A percentile compares a stretch with the other conserved stretches of the same genome.
phyloP scores from a whole-genome alignment of 2,888 invertebrate genomes.

The Nematopogon swammerdamellus region DNA sequence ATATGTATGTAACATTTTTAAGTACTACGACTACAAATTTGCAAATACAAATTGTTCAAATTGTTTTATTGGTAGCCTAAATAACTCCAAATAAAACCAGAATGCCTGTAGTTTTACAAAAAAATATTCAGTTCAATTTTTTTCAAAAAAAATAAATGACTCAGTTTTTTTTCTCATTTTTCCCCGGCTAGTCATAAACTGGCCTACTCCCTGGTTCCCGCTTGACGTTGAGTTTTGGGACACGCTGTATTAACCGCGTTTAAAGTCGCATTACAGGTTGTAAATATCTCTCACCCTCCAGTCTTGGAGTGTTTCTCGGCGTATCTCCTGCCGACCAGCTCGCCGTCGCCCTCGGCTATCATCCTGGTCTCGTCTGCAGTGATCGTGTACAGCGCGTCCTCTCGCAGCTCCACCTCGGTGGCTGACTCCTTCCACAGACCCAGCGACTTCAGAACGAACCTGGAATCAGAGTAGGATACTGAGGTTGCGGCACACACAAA shows the following conservation, averaged over 20 bases:
- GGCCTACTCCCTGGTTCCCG: too few relatives aligned
- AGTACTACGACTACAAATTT: too few relatives aligned
- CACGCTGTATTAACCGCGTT: too few relatives aligned
- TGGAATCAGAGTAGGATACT: conserved; percentile 28
- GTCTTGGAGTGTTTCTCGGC: conserved; percentile 27
- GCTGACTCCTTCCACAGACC: conserved; percentile 73
- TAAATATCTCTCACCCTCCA: conserved; percentile 43
- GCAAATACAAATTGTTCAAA: conserved; percentile 17
- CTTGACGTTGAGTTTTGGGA: too few relatives aligned
- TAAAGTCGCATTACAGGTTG: too few relatives aligned
- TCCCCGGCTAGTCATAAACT: conserved; percentile 1
- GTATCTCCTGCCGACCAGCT: conserved; percentile 37
- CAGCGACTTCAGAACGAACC: conserved; percentile 90
- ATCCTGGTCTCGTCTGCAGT: conserved; percentile 30
- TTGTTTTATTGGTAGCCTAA: too few relatives aligned
- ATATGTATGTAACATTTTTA: too few relatives aligned
- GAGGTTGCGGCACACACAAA: not conserved
- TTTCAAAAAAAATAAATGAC: too few relatives aligned
- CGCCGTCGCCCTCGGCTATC: conserved; percentile 28
- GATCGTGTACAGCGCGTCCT: conserved; percentile 33
- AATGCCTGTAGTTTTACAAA: too few relatives aligned
- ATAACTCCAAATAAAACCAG: too few relatives aligned
- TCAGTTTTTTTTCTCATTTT: too few relatives aligned
- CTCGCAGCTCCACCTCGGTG: conserved; percentile 37
- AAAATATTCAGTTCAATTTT: too few relatives aligned